Evolutionary conservation across 2,113 vertebrate genomes (phyloP).

Genomic region (Brevimyrus niger): DNA sequence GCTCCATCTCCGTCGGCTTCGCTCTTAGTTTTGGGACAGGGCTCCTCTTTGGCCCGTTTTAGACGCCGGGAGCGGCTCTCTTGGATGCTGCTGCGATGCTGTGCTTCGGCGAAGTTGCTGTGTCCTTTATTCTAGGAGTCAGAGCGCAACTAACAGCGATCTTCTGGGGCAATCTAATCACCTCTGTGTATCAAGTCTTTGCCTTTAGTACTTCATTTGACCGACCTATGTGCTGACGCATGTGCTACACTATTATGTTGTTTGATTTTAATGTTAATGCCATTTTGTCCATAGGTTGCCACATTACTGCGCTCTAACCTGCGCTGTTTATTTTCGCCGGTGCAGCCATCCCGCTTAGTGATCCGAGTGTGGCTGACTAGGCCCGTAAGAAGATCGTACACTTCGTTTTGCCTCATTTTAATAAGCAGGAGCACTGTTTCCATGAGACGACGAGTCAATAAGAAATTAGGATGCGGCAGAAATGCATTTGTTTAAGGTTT

Average conservation of each 20-base stretch:
- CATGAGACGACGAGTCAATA: not conserved
- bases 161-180: not conserved
- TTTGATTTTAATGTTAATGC: not conserved
- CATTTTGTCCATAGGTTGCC: not conserved
- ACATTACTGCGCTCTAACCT: not conserved
- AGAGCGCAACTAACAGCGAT: not conserved
- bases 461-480: not conserved
- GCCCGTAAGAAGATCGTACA: not conserved
- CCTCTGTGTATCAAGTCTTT: not conserved
- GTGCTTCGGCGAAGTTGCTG: not conserved
- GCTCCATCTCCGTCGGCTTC: not conserved
- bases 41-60: not conserved
- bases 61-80: not conserved
- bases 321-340: not conserved
- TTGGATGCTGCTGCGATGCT: not conserved
- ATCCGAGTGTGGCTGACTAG: not conserved
- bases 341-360: not conserved
- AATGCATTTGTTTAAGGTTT: not conserved
- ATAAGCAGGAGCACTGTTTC: not conserved
- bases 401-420: not conserved
- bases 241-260: not conserved
- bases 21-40: not conserved
- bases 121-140: conserved; percentile 1
- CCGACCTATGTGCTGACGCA: not conserved
- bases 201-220: not conserved